phyloP scores from a whole-genome alignment of 2,888 invertebrate genomes.

The Apoderus coryli region DNA sequence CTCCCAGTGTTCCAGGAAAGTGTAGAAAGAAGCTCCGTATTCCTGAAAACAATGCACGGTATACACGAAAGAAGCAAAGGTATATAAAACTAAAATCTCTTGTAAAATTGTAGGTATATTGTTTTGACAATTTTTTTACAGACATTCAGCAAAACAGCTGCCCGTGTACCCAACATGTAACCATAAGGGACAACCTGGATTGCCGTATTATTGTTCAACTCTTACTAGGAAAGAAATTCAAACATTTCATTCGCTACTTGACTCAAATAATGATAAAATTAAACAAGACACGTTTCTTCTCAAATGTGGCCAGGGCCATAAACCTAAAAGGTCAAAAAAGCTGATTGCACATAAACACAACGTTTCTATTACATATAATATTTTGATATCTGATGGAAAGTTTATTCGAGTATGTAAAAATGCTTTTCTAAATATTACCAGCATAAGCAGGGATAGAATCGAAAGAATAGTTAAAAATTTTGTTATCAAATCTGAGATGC shows the following conservation, averaged over 20 bases:
- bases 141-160: too few species aligned
- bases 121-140: too few species aligned
- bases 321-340: conserved; percentile 10
- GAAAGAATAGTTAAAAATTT: conserved; percentile 6
- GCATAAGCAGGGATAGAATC: conserved; percentile 7
- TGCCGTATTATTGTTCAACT: conserved; percentile 9
- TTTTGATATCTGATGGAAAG: conserved; percentile 1
- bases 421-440: too few species aligned
- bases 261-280: conserved; percentile 5
- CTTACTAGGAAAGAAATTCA: conserved; percentile 9
- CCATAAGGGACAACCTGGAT: conserved; percentile 8
- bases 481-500: background rate
- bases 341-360: conserved; percentile 9
- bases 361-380: conserved; percentile 7
- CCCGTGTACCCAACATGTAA: too few species aligned
- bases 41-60: too few species aligned
- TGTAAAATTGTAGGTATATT: too few species aligned
- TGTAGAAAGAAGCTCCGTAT: too few species aligned
- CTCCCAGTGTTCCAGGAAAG: too few species aligned
- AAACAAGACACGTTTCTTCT: conserved; percentile 11
- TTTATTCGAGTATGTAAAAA: too few species aligned
- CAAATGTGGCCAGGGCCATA: conserved; percentile 8
- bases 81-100: too few species aligned
- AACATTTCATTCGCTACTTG: conserved; percentile 9
- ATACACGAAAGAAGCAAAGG: too few species aligned